phyloP scores from a whole-genome alignment of 1,140 invertebrate species.

The Tetranychus urticae region DNA sequence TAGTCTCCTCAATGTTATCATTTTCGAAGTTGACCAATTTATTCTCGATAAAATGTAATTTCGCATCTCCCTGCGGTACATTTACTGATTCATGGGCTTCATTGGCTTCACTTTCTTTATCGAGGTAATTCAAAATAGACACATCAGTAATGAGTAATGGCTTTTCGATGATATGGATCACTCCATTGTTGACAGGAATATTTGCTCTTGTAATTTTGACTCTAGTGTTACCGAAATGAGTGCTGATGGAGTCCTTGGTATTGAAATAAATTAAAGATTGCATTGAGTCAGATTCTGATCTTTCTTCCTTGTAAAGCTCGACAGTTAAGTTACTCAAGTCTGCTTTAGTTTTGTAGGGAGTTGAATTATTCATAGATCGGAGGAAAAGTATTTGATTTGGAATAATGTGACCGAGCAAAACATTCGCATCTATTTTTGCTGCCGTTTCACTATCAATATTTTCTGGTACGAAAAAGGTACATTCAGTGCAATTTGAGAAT shows the following conservation, averaged over 20 bases:
- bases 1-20: neutral
- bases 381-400: slow-evolving; percentile 63
- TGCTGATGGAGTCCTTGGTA: slow-evolving; percentile 47
- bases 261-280: slow-evolving; percentile 50
- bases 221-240: slow-evolving; percentile 76
- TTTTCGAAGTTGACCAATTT: neutral
- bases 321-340: neutral
- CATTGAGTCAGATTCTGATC: neutral
- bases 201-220: slow-evolving; percentile 74
- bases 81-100: slow-evolving; percentile 29
- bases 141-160: slow-evolving; percentile 70
- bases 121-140: slow-evolving; percentile 47
- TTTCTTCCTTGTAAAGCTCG: neutral
- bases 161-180: slow-evolving; percentile 75
- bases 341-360: neutral
- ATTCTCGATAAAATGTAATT: neutral
- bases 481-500: slow-evolving; percentile 46
- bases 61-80: neutral
- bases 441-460: neutral
- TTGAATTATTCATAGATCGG: slow-evolving; percentile 23
- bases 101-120: slow-evolving; percentile 18
- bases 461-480: slow-evolving; percentile 63
- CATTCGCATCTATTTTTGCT: slow-evolving; percentile 27
- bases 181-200: slow-evolving; percentile 74
- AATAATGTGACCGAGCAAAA: slow-evolving; percentile 73